phyloP scores from a whole-genome alignment of 92 coral and sea anemone species.

The Micromussa lordhowensis region DNA sequence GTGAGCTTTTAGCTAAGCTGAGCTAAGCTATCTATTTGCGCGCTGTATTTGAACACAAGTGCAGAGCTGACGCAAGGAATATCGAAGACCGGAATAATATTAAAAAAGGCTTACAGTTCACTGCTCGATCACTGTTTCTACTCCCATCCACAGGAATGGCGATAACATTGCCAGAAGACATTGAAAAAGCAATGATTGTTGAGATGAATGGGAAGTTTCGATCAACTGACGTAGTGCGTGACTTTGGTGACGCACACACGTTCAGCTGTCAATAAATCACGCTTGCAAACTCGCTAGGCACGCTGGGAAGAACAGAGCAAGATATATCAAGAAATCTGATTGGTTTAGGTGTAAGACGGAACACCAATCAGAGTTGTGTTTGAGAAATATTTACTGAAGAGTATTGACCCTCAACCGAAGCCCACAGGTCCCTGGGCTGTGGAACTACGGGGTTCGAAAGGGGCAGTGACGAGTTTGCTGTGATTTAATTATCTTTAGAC shows the following conservation, averaged over 20 bases:
- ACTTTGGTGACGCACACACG: background rate
- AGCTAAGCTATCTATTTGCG: background rate
- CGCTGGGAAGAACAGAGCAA: background rate
- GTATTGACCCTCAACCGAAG: background rate
- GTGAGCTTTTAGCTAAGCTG: background rate
- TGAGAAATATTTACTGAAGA: background rate
- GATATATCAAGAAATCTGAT: constrained; percentile 16
- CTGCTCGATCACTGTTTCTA: constrained; percentile 73
- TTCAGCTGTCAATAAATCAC: background rate
- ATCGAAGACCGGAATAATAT: background rate
- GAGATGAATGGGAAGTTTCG: background rate
- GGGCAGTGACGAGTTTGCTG: background rate
- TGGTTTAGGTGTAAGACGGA: background rate
- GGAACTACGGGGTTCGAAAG: background rate
- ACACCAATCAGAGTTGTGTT: constrained; percentile 34
- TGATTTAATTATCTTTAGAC: background rate
- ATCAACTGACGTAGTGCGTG: background rate
- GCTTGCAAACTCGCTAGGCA: background rate
- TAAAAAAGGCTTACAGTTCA: constrained; percentile 59
- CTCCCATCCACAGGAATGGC: constrained; percentile 79
- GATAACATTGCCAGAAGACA: constrained; percentile 58
- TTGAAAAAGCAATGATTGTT: background rate
- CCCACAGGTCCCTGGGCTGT: background rate
- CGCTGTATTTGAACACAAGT: background rate
- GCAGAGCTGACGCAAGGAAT: constrained; percentile 11